Base-by-base conservation (phyloP, 2,113 vertebrate genomes). In the Mohoua ochrocephala region DNA sequence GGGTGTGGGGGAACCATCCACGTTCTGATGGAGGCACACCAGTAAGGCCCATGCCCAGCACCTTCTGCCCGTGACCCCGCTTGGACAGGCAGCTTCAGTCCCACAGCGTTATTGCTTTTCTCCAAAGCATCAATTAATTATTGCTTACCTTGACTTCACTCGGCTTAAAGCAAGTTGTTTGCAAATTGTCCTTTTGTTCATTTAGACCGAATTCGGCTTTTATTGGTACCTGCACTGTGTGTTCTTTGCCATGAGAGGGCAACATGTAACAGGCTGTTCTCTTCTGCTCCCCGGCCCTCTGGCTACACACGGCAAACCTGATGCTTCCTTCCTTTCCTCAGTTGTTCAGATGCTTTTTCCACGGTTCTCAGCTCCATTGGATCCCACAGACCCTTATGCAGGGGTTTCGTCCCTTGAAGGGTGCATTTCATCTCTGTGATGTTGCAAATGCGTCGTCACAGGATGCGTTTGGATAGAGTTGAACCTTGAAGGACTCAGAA, bases 201-300 rank as follows among this genome's bases (percentile, higher is more conserved):
- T 31, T n/a, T 20, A 37, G 54, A 54, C 13, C 21, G 24, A 47
- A 50, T 64, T 76, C 11, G 5, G 15, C n/a, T 49, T 79, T 52
- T 18, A 6, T 35, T 45, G 30, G 35, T 42, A 8, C 60, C 15
- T 71, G 84, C 76, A 63, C 17, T 79, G 0, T 4, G 16, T 31
- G 12, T 30, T 50, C 27, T 50, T 71, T 26, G 39, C 97, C 98
- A 84, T 69, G n/a, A 97, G 98, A 96, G 97, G 98, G 96, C 91
- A 92, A 65, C 76, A 68, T 86, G 52, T 37, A 7, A 59, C 59
- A 77, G 68, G 37, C 35, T 54, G 75, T 77, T 70, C 57, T 23
- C 8, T 1, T 0, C 56, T 28, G 44, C 67, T 89, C 44, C 63
- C n/a, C 2, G 9, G 23, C 70, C 56, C 27, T 73, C 39, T 4